Percentiles rank a stretch among this genome's conserved stretches.
phyloP scores from a whole-genome alignment of 2,113 vertebrate species.

The Heloderma charlesbogerti region DNA sequence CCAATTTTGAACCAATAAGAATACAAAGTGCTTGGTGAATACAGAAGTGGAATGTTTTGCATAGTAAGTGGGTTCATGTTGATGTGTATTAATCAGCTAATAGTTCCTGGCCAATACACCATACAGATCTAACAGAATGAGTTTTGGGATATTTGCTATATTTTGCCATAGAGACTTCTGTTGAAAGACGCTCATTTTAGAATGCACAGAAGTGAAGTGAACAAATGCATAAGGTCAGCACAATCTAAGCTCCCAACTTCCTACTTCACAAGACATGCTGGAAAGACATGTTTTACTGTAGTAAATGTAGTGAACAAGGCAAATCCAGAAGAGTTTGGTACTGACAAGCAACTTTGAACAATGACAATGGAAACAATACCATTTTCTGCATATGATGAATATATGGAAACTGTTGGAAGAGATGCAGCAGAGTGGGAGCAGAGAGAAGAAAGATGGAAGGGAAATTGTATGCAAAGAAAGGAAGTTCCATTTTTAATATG shows the following conservation, averaged over 20 bases:
- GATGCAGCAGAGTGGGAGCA: not conserved
- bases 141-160: not conserved
- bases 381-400: not conserved
- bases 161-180: not conserved
- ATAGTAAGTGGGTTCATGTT: not conserved
- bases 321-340: not conserved
- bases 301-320: not conserved
- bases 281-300: not conserved
- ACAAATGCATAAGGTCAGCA: not conserved
- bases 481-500: no score
- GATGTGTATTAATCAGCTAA: accelerated
- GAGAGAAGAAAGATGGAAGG: not conserved
- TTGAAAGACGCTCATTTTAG: slow-evolving; percentile 2
- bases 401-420: not conserved
- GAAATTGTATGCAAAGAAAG: not conserved
- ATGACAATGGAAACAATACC: not conserved
- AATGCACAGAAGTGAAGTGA: not conserved
- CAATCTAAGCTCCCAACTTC: not conserved
- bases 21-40: not conserved
- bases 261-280: not conserved
- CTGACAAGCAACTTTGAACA: not conserved
- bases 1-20: no score
- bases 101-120: not conserved
- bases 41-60: not conserved
- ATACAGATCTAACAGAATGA: not conserved